phyloP scores from a whole-genome alignment of 1,140 invertebrate genomes.

The Cyclina sinensis region DNA sequence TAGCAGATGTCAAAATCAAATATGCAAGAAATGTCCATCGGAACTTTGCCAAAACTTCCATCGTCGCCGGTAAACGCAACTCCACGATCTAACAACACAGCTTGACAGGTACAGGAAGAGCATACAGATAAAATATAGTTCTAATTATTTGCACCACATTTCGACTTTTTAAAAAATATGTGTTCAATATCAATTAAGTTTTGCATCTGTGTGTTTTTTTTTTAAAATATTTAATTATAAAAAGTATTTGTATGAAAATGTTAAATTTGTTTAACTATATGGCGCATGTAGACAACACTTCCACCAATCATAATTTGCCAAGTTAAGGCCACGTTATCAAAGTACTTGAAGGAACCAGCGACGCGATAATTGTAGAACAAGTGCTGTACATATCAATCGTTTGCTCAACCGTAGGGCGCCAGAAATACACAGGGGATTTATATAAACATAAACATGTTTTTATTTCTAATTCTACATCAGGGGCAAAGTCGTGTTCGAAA shows the following conservation, averaged over 20 bases:
- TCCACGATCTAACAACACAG: conserved; percentile 38
- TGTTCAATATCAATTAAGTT: neutral
- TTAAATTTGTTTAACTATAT: neutral
- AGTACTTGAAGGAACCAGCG: neutral
- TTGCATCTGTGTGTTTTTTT: too few relatives aligned
- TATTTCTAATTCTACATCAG: too few relatives aligned
- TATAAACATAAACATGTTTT: too few relatives aligned
- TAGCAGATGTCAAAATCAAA: conserved; percentile 24
- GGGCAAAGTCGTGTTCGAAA: too few relatives aligned
- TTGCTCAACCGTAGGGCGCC: too few relatives aligned
- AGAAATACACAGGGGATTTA: too few relatives aligned
- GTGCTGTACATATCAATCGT: too few relatives aligned
- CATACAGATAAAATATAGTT: conserved; percentile 26
- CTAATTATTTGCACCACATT: neutral
- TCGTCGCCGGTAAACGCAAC: neutral
- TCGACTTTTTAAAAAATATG: neutral
- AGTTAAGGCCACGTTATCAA: conserved; percentile 43
- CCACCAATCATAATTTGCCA: conserved; percentile 42
- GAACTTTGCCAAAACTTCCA: neutral
- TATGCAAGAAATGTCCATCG: neutral
- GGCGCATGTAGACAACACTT: conserved; percentile 11
- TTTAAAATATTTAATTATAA: neutral
- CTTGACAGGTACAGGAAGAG: neutral
- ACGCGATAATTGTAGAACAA: too few relatives aligned
- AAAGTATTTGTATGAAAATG: neutral